Evolutionary conservation across 1,140 invertebrate species (phyloP), one percentile per base, ranked within the genome.

Genomic region (Drosophila oshimai): DNA sequence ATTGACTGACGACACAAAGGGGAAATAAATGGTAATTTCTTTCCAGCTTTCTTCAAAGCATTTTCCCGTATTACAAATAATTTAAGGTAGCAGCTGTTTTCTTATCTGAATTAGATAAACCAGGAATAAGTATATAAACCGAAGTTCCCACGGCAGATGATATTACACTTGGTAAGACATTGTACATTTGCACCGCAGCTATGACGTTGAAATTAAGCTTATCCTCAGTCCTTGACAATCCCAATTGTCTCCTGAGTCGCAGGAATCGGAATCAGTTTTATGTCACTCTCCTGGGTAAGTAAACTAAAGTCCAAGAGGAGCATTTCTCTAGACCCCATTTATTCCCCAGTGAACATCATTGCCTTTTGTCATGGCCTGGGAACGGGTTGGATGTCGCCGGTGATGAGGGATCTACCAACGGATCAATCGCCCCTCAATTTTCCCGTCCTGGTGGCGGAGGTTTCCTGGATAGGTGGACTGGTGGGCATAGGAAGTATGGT

Each of bases 361-460:
- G 89, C 91, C 0, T 90, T 92, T 42, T 74, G 79, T 1, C 91
- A 92, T 78, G 91, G 91, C 24, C 70, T 91, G 15, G 90, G 89
- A 44, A 72, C 91, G 4, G 91, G 91, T 7, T 92, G 91, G 91
- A 65, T 91, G 45, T 91, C 91, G 0, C 91, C 91, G 0, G 90
- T 88, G 34, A 81, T 89, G 12, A 69, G 78, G 12, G 49, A 89
- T 2, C 57, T 92, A 2, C 89, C 90, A 45, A 89, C 90, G 0
- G 39, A 62, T 0, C 37, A 79, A 0, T 79, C 90, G 0, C 91
- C 91, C 0, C 44, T 91, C 1, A 29, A 20, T 9, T 83, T 71
- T 34, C 34, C 45, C 4, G 50, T 84, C 0, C 41, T 60, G n/a
- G 58, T 70, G 5, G 53, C 69, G 20, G 62, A 91, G 45, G 29